These are phyloP conservation scores for Himalopsyche anomala DNA, from an alignment of 2,888 invertebrate species.

Conservation along the genomic window DNA sequence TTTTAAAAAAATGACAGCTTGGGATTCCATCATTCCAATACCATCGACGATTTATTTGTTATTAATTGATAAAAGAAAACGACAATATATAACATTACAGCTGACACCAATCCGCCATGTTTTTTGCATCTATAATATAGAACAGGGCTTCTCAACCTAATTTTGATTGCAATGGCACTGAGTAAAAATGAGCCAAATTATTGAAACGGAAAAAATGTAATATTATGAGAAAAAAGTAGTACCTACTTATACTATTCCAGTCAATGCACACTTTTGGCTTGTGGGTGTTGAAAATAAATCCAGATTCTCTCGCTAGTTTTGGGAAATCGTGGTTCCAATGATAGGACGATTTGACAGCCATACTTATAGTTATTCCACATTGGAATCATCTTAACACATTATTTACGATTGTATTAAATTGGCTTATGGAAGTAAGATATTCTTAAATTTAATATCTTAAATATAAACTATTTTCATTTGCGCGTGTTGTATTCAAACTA, in stretches of 20 bases:
- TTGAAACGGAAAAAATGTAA: background rate
- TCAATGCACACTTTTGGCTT: conserved; percentile 78
- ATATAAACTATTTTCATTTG: background rate
- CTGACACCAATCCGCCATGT: too few relatives aligned
- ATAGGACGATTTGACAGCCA: conserved; percentile 74
- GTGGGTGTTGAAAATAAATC: conserved; percentile 81
- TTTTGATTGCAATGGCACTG: too few relatives aligned
- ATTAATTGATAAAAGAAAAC: too few relatives aligned
- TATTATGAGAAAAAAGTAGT: conserved; percentile 44
- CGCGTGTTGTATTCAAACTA: background rate
- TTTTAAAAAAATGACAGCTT: too few relatives aligned
- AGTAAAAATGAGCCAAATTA: too few relatives aligned
- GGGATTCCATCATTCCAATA: too few relatives aligned
- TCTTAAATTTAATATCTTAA: background rate
- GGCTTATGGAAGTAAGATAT: background rate
- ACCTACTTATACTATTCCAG: conserved; percentile 82
- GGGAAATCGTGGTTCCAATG: conserved; percentile 83
- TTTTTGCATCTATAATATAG: too few relatives aligned
- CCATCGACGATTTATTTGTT: too few relatives aligned
- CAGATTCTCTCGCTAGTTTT: conserved; percentile 82
- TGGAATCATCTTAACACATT: background rate
- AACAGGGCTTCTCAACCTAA: too few relatives aligned
- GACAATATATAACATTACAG: too few relatives aligned
- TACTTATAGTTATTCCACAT: conserved; percentile 63
- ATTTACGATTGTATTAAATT: background rate